A percentile compares a stretch with the other conserved stretches of the same genome.
phyloP scores from a whole-genome alignment of 2,888 invertebrate species.

The Timema cristinae region DNA sequence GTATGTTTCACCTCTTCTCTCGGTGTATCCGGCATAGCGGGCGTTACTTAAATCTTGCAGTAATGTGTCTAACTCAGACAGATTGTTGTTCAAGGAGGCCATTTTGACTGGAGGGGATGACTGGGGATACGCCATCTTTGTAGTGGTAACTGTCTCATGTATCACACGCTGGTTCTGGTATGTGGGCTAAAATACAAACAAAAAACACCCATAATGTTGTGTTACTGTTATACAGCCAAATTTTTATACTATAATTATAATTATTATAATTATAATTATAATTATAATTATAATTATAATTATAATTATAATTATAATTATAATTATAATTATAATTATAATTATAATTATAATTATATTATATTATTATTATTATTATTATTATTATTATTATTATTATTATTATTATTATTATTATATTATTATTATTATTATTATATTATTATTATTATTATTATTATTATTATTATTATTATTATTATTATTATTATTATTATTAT shows the following conservation, averaged over 20 bases:
- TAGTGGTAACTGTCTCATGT: conserved; percentile 49
- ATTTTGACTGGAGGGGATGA: conserved; percentile 40
- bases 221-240: background rate
- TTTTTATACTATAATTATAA: background rate
- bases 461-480: background rate
- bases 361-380: background rate
- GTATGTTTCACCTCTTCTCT: conserved; percentile 29
- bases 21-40: conserved; percentile 47
- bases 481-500: too few species aligned
- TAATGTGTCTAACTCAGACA: conserved; percentile 87
- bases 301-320: conserved; percentile 12
- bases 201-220: background rate
- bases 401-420: background rate
- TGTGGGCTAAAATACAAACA: conserved; percentile 55
- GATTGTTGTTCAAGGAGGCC: conserved; percentile 63
- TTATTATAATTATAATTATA: conserved; percentile 6
- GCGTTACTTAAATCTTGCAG: conserved; percentile 88
- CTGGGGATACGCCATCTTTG: conserved; percentile 37
- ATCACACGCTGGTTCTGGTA: conserved; percentile 52
- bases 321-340: conserved; percentile 10
- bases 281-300: conserved; percentile 13
- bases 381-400: background rate
- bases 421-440: background rate
- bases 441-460: background rate
- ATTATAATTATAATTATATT: background rate